Base-by-base conservation (phyloP, 2,113 vertebrate species). In the Polypterus senegalus region DNA sequence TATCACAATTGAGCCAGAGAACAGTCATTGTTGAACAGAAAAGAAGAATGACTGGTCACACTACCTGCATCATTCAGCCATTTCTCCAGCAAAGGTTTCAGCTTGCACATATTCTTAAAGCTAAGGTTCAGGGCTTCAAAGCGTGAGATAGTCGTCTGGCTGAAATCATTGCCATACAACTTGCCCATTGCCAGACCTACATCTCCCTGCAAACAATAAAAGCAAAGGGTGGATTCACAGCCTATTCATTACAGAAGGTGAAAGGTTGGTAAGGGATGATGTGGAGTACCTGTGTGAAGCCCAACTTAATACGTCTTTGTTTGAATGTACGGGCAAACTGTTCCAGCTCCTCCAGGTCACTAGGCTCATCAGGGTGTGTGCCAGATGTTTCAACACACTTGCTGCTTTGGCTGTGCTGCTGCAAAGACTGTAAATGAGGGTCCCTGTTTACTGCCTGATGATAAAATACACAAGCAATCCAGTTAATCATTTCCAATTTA, bases 61-160 rank as follows among this genome's bases (percentile, higher is more conserved):
- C 27, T 64, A 94, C 92, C 91, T 70, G 92, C 92, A 3, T 95
- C 92, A 1, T 81, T 93, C 66, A 95, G 91, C 92, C 92, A 95
- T 73, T 93, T 95, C 79, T 95, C 91, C 73, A 95, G 77, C 69
- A 95, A 87, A 7, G 92, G 92, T 74, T 94, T 94, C 62, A 95
- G 88, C 74, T 95, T 95, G 83, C 92, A 95, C 92, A 95, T 95
- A 79, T 95, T 95, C 81, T 95, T 95, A 76, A 95, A 95, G 84
- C 92, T 95, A 75, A 95, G 79, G 69, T 95, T 95, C 67, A 95
- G 91, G 11, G 92, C 92, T 73, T 95, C 92, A 3, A 94, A 95
- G 77, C 92, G 92, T 45, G 92, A 95, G 78, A 95, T 94, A 67
- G 92, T 94, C 46, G 92, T 95, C 76, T 95, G 92, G 75, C 91